phyloP scores from a whole-genome alignment of 2,888 invertebrate species.

The Bugulina stolonifera region DNA sequence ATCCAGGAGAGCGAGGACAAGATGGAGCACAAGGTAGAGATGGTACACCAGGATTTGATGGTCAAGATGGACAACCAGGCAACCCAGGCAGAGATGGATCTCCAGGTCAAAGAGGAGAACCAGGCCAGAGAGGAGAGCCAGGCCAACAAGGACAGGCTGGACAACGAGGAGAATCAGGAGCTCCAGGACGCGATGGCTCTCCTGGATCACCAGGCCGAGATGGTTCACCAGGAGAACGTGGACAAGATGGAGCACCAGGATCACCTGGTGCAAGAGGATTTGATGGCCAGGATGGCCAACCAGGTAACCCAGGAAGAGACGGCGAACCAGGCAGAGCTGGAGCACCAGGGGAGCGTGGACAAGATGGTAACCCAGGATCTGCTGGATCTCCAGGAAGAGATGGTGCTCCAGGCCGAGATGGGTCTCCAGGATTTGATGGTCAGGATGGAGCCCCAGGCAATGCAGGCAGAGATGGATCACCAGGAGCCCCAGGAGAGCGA shows the following conservation, averaged over 20 bases:
- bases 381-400: not conserved
- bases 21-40: not conserved
- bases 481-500: constrained; percentile 22
- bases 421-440: constrained; percentile 23
- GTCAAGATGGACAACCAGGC: not conserved
- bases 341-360: not conserved
- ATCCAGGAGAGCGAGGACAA: constrained; percentile 17
- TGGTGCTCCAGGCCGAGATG: constrained; percentile 22
- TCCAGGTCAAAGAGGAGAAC: not conserved
- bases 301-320: not conserved
- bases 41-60: constrained; percentile 6
- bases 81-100: not conserved
- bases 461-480: constrained; percentile 25
- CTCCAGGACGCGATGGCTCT: not conserved
- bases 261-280: not conserved
- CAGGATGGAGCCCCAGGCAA: constrained; percentile 25
- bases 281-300: not conserved
- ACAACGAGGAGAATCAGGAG: not conserved
- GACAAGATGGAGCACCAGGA: not conserved
- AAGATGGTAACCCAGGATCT: not conserved
- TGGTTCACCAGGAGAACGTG: not conserved
- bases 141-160: not conserved
- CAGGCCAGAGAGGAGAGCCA: not conserved
- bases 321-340: constrained; percentile 18
- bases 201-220: not conserved